Conservation (phyloP, 1,140 invertebrate species). For the Coelopa frigida region DNA sequence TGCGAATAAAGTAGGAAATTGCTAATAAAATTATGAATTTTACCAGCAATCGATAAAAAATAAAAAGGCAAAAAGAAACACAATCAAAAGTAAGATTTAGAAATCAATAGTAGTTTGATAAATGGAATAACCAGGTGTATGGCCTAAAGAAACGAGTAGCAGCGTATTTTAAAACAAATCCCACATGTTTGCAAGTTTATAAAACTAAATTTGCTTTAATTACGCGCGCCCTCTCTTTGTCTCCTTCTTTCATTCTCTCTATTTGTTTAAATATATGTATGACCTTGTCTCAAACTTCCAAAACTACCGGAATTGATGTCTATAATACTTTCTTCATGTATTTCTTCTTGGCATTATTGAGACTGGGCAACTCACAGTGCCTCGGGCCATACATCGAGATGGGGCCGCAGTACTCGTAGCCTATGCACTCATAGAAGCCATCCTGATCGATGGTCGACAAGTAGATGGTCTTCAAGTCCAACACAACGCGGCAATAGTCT, state of each 20-base stretch:
- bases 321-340: conserved; percentile 45
- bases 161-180: not conserved
- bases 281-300: conserved; percentile 14
- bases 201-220: conserved; percentile 1
- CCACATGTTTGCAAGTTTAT: not conserved
- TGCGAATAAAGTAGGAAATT: no score
- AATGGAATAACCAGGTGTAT: conserved; percentile 10
- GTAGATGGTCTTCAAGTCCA: conserved; percentile 58
- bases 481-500: conserved; percentile 55
- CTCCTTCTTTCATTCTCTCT: not conserved
- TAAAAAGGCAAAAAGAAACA: conserved; percentile 3
- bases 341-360: conserved; percentile 42
- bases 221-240: not conserved
- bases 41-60: not conserved
- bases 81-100: conserved; percentile 6
- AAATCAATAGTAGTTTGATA: conserved; percentile 8
- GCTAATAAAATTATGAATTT: no score
- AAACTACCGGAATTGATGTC: conserved; percentile 33
- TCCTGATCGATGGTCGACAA: conserved; percentile 71
- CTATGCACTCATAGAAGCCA: conserved; percentile 67
- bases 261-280: not conserved
- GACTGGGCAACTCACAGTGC: conserved; percentile 40
- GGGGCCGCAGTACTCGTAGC: conserved; percentile 61
- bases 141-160: not conserved
- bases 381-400: conserved; percentile 56